Evolutionary conservation across 2,797 vertebrate species (phyloP).

Genomic region (Micropoecilia bifurca): DNA sequence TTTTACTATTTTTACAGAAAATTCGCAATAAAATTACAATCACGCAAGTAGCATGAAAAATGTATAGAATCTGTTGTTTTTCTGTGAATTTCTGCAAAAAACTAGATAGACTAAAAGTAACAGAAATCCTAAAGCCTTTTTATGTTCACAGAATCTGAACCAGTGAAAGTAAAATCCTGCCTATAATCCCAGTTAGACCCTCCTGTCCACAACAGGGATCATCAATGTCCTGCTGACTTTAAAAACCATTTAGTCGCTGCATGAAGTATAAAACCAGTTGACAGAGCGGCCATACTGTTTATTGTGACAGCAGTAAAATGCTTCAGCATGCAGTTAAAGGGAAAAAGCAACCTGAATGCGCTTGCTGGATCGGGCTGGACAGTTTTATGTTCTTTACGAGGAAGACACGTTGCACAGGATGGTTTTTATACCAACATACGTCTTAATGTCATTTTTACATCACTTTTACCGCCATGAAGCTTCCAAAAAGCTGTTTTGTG

Average conservation of each 20-base stretch:
- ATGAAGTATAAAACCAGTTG: not conserved
- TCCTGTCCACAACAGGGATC: not conserved
- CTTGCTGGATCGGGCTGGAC: not conserved
- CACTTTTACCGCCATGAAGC: too few relatives aligned
- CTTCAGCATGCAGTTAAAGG: not conserved
- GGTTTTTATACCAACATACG: not conserved
- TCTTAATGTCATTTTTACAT: not conserved
- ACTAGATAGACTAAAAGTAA: not conserved
- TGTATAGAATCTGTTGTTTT: too few relatives aligned
- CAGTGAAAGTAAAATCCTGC: not conserved
- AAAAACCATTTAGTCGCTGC: not conserved
- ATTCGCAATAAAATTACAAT: too few relatives aligned
- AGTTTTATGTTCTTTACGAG: not conserved
- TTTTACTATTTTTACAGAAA: too few relatives aligned
- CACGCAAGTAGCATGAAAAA: too few relatives aligned
- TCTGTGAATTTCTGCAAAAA: too few relatives aligned
- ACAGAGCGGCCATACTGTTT: not conserved
- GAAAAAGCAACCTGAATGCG: not conserved
- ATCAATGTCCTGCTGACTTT: not conserved
- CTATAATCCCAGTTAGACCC: not conserved
- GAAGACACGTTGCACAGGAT: not conserved
- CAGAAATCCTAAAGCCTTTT: not conserved
- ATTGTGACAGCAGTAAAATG: not conserved
- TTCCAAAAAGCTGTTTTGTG: not conserved
- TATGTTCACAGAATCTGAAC: not conserved